These are phyloP conservation scores for Glaucopsyche alexis DNA, from an alignment of 2,888 invertebrate genomes.

Conservation along the genomic window DNA sequence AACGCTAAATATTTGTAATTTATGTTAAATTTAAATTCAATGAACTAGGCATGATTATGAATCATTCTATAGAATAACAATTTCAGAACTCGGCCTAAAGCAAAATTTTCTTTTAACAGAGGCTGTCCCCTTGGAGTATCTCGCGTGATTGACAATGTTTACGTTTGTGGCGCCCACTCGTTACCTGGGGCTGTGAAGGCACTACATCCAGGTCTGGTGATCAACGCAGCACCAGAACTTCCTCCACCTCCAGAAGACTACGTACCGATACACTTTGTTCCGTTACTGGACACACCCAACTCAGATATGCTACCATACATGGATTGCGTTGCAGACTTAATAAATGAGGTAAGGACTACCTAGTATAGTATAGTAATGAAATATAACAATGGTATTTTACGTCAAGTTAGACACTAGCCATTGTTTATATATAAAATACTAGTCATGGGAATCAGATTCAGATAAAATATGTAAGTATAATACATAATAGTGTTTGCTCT, in stretches of 20 bases:
- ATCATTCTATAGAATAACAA: neutral
- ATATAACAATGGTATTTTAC: neutral
- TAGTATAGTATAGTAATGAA: neutral
- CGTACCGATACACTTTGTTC: conserved; percentile 83
- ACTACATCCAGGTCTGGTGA: conserved; percentile 86
- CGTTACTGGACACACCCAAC: conserved; percentile 86
- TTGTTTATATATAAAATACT: neutral
- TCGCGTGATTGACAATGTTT: conserved; percentile 85
- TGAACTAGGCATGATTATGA: neutral
- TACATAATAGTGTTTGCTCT: neutral
- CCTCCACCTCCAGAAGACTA: conserved; percentile 83
- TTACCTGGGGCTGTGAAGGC: conserved; percentile 84
- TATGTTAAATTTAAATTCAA: conserved; percentile 5
- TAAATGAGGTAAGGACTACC: conserved; percentile 83
- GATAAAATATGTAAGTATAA: neutral
- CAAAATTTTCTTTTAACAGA: conserved; percentile 47
- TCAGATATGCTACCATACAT: conserved; percentile 87
- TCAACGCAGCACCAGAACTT: conserved; percentile 91
- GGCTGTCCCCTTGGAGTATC: conserved; percentile 82
- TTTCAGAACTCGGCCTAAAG: neutral
- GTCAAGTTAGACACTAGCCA: too few relatives aligned
- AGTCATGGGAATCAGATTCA: neutral
- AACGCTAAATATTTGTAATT: neutral
- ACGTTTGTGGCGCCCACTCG: conserved; percentile 89
- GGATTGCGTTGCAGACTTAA: conserved; percentile 87